Conservation (phyloP, 2,888 invertebrate genomes). For the Plagodis dolabraria region DNA sequence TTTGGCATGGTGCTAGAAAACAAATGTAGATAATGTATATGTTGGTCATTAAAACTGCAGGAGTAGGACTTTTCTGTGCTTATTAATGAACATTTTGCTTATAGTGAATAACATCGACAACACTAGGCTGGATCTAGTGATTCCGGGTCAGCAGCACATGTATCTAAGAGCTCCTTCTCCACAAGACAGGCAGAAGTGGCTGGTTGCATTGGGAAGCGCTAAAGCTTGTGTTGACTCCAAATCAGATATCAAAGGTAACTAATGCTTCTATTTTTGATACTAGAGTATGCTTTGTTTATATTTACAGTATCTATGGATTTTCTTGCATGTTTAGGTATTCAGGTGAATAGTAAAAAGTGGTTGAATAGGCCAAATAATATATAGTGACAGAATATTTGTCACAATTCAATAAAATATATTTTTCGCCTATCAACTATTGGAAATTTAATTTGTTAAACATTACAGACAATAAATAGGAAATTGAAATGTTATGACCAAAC, state of each 20-base stretch:
- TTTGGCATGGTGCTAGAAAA: too few species aligned
- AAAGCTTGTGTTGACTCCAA: slow-evolving; percentile 88
- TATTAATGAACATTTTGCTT: slow-evolving; percentile 41
- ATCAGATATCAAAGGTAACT: slow-evolving; percentile 61
- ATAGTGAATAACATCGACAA: slow-evolving; percentile 89
- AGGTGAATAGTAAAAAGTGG: too few species aligned
- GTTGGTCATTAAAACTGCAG: too few species aligned
- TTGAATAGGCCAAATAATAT: too few species aligned
- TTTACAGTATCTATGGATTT: neutral
- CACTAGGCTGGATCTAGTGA: slow-evolving; percentile 90
- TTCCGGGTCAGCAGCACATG: slow-evolving; percentile 93
- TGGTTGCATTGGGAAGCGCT: slow-evolving; percentile 91
- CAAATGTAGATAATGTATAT: too few species aligned
- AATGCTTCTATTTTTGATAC: neutral
- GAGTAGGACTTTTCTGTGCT: neutral
- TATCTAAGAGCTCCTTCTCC: slow-evolving; percentile 91
- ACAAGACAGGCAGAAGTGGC: slow-evolving; percentile 92
- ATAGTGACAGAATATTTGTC: too few species aligned
- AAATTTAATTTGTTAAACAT: too few species aligned
- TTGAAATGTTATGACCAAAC: too few species aligned
- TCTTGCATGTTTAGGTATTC: too few species aligned
- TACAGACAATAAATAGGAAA: too few species aligned
- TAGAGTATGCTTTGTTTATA: neutral
- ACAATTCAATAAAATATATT: too few species aligned
- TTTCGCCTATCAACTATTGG: too few species aligned